Percentiles rank a stretch among this genome's conserved stretches.
Evolutionary conservation across 1,140 invertebrate species (phyloP).

Genomic region (Scaptomyza pallida): DNA sequence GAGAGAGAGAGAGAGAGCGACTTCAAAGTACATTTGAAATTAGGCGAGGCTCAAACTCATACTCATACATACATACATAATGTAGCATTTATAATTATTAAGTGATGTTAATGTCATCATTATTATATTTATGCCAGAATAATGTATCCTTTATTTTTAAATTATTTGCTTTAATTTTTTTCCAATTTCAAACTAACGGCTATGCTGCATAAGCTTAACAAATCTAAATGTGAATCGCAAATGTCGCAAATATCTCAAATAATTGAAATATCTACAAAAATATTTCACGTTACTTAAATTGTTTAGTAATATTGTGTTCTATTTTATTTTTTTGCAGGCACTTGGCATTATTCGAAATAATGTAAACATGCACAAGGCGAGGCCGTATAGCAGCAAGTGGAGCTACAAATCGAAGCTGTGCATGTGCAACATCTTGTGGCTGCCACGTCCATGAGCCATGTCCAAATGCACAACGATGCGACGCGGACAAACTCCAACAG

Average conservation of each 20-base stretch:
- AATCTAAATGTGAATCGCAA: too few species aligned
- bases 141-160: too few species aligned
- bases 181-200: too few species aligned
- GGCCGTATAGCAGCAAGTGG: slow-evolving; percentile 40
- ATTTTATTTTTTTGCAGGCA: slow-evolving; percentile 54
- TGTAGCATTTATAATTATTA: neutral
- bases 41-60: slow-evolving; percentile 22
- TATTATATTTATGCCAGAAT: too few species aligned
- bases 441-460: slow-evolving; percentile 22
- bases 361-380: slow-evolving; percentile 52
- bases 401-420: slow-evolving; percentile 37
- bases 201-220: too few species aligned
- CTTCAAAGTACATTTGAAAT: slow-evolving; percentile 63
- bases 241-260: too few species aligned
- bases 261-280: too few species aligned
- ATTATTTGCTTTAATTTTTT: too few species aligned
- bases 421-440: slow-evolving; percentile 38
- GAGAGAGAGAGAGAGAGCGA: neutral
- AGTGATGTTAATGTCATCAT: too few species aligned
- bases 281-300: too few species aligned
- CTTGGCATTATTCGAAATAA: slow-evolving; percentile 44
- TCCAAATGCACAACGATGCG: slow-evolving; percentile 11
- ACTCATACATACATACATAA: too few species aligned
- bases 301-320: too few species aligned
- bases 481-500: slow-evolving; percentile 7